A percentile compares a stretch with the other conserved stretches of the same genome.
phyloP scores from a whole-genome alignment of 2,888 invertebrate genomes.

The Ormyrus nitidulus region DNA sequence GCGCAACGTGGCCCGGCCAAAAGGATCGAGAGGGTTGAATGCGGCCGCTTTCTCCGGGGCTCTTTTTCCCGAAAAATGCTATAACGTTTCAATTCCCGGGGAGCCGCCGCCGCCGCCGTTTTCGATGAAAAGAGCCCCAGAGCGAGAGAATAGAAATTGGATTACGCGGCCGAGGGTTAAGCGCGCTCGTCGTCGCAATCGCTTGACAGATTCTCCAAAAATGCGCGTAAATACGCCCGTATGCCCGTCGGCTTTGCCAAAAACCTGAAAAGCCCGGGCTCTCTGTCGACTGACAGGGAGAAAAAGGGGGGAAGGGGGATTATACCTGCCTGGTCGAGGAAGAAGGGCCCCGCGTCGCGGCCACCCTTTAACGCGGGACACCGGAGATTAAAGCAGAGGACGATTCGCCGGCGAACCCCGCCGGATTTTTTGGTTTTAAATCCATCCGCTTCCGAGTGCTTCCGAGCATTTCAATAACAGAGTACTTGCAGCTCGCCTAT shows the following conservation, averaged over 20 bases:
- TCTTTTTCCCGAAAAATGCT: slow-evolving; percentile 41
- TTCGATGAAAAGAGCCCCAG: slow-evolving; percentile 32
- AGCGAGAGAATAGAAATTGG: slow-evolving; percentile 64
- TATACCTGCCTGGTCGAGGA: too few species aligned
- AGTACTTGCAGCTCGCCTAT: too few species aligned
- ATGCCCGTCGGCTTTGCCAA: slow-evolving; percentile 64
- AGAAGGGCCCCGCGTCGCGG: too few species aligned
- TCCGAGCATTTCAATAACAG: too few species aligned
- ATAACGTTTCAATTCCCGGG: slow-evolving; percentile 49
- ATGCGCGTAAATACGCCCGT: slow-evolving; percentile 73
- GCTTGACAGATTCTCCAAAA: slow-evolving; percentile 71
- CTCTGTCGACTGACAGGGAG: slow-evolving; percentile 59
- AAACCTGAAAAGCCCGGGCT: slow-evolving; percentile 65
- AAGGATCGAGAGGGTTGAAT: slow-evolving; percentile 47
- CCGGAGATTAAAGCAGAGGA: background rate
- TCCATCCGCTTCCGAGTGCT: too few species aligned
- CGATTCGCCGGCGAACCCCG: background rate
- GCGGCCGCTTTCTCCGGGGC: background rate
- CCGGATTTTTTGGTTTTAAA: too few species aligned
- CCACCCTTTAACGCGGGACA: slow-evolving; percentile 16
- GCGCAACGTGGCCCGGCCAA: slow-evolving; percentile 24
- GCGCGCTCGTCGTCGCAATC: slow-evolving; percentile 58
- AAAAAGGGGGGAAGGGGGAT: slow-evolving; percentile 41
- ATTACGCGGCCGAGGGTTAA: slow-evolving; percentile 65
- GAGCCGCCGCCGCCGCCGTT: too few species aligned